A percentile compares a stretch with the other conserved stretches of the same genome.
Conservation (phyloP, 2,888 invertebrate species). For the Mesodorylaimus sp. region DNA sequence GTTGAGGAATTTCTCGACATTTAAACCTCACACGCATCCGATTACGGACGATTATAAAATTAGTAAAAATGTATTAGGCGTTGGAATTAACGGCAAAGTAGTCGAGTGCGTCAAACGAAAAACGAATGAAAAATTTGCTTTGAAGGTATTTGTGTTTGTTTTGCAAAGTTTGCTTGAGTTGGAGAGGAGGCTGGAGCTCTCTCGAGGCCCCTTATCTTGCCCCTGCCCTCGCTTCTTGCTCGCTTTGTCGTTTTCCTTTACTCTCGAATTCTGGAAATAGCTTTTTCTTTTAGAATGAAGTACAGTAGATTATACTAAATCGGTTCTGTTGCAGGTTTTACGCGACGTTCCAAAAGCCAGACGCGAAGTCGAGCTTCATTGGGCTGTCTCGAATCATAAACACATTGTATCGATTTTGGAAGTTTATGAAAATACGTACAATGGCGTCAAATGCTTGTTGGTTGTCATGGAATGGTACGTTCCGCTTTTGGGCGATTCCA, state of each 20-base stretch:
- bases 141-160: too few relatives aligned
- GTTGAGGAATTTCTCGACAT: too few relatives aligned
- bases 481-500: too few relatives aligned
- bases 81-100: constrained; percentile 96
- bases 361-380: constrained; percentile 84
- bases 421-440: constrained; percentile 86
- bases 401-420: constrained; percentile 81
- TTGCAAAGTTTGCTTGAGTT: too few relatives aligned
- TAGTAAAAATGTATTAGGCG: constrained; percentile 53
- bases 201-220: too few relatives aligned
- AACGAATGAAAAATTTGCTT: constrained; percentile 59
- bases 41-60: constrained; percentile 27
- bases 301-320: too few relatives aligned
- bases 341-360: constrained; percentile 78
- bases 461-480: constrained; percentile 94
- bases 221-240: too few relatives aligned
- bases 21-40: constrained; percentile 14
- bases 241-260: too few relatives aligned
- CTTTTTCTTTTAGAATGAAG: too few relatives aligned
- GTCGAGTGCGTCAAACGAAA: constrained; percentile 69
- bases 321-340: constrained; percentile 55
- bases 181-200: too few relatives aligned
- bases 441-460: constrained; percentile 68
- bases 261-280: too few relatives aligned
- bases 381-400: constrained; percentile 69